Evolutionary conservation across 37 sponge, comb jelly and placozoan species (phyloP).

Genomic region (Ephydatia muelleri): DNA sequence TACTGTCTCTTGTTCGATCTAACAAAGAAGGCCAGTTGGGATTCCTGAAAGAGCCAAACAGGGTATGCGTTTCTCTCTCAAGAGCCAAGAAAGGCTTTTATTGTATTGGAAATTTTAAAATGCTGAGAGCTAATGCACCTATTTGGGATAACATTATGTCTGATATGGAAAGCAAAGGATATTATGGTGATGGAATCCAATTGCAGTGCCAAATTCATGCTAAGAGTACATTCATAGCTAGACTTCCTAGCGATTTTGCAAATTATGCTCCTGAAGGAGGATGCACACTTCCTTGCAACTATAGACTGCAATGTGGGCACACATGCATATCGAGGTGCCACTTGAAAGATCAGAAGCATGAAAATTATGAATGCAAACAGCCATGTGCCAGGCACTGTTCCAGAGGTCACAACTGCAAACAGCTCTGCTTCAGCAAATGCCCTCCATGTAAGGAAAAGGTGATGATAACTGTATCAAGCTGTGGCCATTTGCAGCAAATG

Average conservation of each 20-base stretch:
- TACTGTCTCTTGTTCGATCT: slow-evolving; percentile 86
- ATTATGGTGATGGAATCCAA: slow-evolving; percentile 46
- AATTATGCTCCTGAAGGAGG: slow-evolving; percentile 75
- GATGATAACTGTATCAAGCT: slow-evolving; percentile 34
- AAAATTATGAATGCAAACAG: slow-evolving; percentile 58
- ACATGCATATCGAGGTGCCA: slow-evolving; percentile 67
- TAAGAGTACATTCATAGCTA: slow-evolving; percentile 29
- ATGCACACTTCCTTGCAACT: slow-evolving; percentile 50
- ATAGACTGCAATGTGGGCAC: slow-evolving; percentile 79
- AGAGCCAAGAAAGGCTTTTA: slow-evolving; percentile 92
- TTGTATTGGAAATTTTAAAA: slow-evolving; percentile 85
- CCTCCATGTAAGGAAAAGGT: slow-evolving; percentile 25
- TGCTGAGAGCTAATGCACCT: slow-evolving; percentile 41
- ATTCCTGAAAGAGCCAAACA: slow-evolving; percentile 78
- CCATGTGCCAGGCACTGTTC: slow-evolving; percentile 39
- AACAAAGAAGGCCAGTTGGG: slow-evolving; percentile 70
- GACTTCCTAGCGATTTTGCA: slow-evolving; percentile 42
- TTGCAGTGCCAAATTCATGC: slow-evolving; percentile 83
- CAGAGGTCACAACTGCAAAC: slow-evolving; percentile 40
- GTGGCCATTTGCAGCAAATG: slow-evolving; percentile 60
- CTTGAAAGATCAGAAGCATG: slow-evolving; percentile 53
- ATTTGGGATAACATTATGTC: slow-evolving; percentile 73
- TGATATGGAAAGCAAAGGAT: slow-evolving; percentile 34
- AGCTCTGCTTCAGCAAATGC: slow-evolving; percentile 32
- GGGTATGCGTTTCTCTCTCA: slow-evolving; percentile 95